phyloP scores from a whole-genome alignment of 2,797 vertebrate species.

The Chaetophractus vellerosus region DNA sequence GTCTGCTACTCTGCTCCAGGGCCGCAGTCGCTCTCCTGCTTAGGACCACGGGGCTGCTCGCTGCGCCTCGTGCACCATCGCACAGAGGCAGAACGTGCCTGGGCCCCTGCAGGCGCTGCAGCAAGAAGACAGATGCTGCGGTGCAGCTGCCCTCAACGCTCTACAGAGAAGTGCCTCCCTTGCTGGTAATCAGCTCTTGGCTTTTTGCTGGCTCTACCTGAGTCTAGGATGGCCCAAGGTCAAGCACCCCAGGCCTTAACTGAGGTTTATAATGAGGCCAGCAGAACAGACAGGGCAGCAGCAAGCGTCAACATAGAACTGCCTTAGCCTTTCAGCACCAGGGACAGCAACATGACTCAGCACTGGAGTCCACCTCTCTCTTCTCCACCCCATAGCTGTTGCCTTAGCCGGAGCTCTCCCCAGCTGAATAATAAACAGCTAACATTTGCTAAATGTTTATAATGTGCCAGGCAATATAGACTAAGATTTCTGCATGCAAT shows the following conservation, averaged over 20 bases:
- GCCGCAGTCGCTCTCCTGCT: background rate
- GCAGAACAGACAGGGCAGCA: background rate
- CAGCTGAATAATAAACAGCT: background rate
- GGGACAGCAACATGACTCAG: background rate
- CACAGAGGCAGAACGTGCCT: fast-evolving
- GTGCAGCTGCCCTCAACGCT: background rate
- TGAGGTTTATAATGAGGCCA: background rate
- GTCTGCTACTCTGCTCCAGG: fast-evolving
- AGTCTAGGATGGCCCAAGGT: background rate
- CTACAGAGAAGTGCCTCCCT: background rate
- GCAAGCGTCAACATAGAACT: background rate
- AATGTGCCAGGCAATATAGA: background rate
- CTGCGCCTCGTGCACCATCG: too few relatives aligned
- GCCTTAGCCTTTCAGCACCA: background rate
- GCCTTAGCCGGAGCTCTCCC: background rate
- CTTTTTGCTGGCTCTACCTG: background rate
- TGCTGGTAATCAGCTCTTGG: background rate
- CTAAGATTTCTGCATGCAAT: background rate
- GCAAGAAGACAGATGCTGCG: background rate
- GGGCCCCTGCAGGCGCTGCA: background rate
- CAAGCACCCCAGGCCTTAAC: background rate
- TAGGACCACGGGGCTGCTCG: fast-evolving
- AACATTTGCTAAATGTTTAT: background rate
- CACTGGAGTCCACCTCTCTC: background rate
- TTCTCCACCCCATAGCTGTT: background rate